Conservation (phyloP, 2,888 invertebrate species). For the Caenorhabditis wallacei region DNA sequence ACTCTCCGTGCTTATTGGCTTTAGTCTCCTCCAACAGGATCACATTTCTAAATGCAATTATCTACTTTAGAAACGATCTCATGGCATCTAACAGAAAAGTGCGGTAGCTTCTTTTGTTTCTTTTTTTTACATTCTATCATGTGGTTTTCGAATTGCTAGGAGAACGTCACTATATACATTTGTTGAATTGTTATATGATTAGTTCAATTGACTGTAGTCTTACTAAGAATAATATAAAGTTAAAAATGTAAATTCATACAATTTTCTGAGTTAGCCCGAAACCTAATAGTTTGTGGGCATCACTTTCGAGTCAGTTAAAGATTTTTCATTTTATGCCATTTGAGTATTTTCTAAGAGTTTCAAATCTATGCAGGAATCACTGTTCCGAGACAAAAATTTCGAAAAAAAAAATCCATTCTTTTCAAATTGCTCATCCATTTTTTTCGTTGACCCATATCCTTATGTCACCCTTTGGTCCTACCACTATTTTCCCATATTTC, state of each 20-base stretch:
- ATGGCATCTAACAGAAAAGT: conserved; percentile 39
- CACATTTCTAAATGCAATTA: conserved; percentile 62
- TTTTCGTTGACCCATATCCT: neutral
- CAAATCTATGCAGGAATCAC: too few relatives aligned
- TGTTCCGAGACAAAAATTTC: too few relatives aligned
- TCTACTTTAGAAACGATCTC: conserved; percentile 57
- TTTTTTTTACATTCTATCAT: conserved; percentile 1
- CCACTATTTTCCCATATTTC: neutral
- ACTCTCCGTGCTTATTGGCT: conserved; percentile 47
- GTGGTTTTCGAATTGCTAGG: neutral
- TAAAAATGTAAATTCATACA: too few relatives aligned
- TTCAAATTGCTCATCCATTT: neutral
- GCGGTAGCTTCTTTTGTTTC: conserved; percentile 52
- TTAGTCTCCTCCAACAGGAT: conserved; percentile 48
- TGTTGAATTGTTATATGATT: neutral
- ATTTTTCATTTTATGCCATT: too few relatives aligned
- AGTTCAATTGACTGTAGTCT: neutral
- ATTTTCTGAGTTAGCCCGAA: too few relatives aligned
- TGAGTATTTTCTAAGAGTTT: too few relatives aligned
- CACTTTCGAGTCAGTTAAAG: too few relatives aligned
- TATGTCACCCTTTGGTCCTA: neutral
- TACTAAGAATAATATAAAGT: neutral
- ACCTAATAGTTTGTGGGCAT: too few relatives aligned
- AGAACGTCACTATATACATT: conserved; percentile 1
- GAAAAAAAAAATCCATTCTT: too few relatives aligned